Evolutionary conservation across 2,888 invertebrate genomes (phyloP), one percentile per base, ranked within the genome.

Genomic region (Strigamia maritima): DNA sequence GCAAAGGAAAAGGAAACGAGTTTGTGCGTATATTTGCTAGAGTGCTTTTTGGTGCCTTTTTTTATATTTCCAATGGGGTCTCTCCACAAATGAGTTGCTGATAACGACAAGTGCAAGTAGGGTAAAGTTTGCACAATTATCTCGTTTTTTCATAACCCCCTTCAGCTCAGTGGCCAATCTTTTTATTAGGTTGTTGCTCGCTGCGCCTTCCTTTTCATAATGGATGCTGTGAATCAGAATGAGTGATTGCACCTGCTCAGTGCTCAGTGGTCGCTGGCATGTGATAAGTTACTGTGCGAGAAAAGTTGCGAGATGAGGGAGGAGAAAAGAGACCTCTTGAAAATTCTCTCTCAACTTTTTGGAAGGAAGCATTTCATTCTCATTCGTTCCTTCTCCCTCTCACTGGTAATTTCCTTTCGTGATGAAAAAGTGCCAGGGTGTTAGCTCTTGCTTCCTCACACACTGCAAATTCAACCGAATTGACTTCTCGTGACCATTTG

Each of bases 41-140:
- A 49, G 49, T 49, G 49, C 49, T 49, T 49, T 49, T 49, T 49
- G 49, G 49, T 49, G 49, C 49, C 49, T 49, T 49, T 49, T 49
- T 49, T 49, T 49, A 16, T 49, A 49, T 49, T 49, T 49, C 16
- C 49, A 49, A 49, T n/a, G 49, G 49, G 49, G 49, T 49, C 49
- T 49, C 49, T 49, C 49, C 19, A n/a, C 49, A 49, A 49, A 49
- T 49, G 49, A 49, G 49, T 49, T 49, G 49, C 49, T 49, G 49
- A 19, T 49, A 49, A 49, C 16, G 16, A 49, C n/a, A 49, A 49
- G 40, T 40, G 40, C 40, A 40, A 40, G 40, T 16, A 40, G 40
- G 49, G 49, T 31, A 31, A 31, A 31, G 31, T 31, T 31, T 31
- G 31, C 31, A 31, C 40, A 44, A 44, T 44, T 44, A 16, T 10